A percentile compares a stretch with the other conserved stretches of the same genome.
Conservation (phyloP, 2,113 vertebrate genomes). For the Brienomyrus longianalis region DNA sequence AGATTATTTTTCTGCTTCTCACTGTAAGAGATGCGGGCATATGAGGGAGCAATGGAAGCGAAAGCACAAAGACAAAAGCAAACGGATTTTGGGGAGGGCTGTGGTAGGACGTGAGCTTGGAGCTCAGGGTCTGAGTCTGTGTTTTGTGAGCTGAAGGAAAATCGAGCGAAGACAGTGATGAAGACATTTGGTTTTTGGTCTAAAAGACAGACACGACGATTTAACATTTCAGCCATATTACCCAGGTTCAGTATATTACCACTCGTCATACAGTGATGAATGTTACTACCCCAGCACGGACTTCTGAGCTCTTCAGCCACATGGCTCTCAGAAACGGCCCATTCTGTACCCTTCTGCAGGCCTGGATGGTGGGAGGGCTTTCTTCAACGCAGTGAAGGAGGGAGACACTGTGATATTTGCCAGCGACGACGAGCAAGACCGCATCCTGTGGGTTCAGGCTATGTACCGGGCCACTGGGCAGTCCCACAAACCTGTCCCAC, state of each 20-base stretch:
- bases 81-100: not conserved
- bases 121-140: not conserved
- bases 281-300: not conserved
- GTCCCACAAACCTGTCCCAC: constrained; percentile 97
- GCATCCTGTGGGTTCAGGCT: constrained; percentile 97
- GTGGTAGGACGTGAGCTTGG: not conserved
- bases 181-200: not conserved
- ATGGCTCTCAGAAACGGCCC: not conserved
- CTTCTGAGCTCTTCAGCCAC: not conserved
- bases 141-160: not conserved
- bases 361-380: constrained; percentile 91
- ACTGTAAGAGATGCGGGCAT: not conserved
- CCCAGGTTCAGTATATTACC: not conserved
- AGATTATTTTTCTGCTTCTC: not conserved
- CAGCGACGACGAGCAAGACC: constrained; percentile 95
- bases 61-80: not conserved
- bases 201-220: not conserved
- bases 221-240: not conserved
- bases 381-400: constrained; percentile 98
- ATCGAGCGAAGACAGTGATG: not conserved
- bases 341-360: constrained; percentile 53
- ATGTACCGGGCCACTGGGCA: constrained; percentile 98
- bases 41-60: not conserved
- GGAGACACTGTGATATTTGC: constrained; percentile 98
- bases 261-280: not conserved